A percentile compares a stretch with the other conserved stretches of the same genome.
These are phyloP conservation scores for Euwallacea similis DNA, from an alignment of 1,140 invertebrate genomes.

Conservation along the genomic window DNA sequence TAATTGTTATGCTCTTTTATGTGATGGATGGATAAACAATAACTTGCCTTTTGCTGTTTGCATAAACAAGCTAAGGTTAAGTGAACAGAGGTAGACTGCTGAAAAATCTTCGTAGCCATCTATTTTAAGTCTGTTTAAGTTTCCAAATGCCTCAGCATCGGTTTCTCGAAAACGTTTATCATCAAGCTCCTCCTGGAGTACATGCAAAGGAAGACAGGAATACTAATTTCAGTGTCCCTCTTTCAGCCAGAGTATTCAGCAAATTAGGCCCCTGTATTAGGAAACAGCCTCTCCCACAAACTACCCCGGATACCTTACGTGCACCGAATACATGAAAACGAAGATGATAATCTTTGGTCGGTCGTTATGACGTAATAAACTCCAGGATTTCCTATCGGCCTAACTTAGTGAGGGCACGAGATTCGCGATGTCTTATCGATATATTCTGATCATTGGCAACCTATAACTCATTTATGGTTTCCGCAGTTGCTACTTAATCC, in stretches of 20 bases:
- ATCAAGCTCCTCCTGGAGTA: background rate
- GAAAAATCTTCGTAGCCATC: no score
- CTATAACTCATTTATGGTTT: background rate
- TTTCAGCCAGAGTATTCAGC: background rate
- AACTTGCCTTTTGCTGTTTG: background rate
- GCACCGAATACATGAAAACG: background rate
- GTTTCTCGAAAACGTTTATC: background rate
- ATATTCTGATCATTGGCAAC: background rate
- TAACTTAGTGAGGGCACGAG: background rate
- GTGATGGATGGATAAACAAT: constrained; percentile 1
- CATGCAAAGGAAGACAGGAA: background rate
- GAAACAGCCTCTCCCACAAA: background rate
- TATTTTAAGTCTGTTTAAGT: no score
- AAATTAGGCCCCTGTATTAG: background rate
- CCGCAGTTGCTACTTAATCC: constrained; percentile 1
- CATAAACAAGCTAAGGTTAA: background rate
- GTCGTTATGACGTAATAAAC: background rate
- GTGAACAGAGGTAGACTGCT: no score
- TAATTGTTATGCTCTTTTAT: constrained; percentile 1
- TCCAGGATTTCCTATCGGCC: background rate
- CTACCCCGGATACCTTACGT: background rate
- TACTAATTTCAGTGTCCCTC: background rate
- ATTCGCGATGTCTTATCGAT: background rate
- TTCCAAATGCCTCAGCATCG: background rate
- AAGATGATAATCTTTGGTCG: background rate